phyloP scores from a whole-genome alignment of 2,797 vertebrate species.

The Rhinogobio ventralis region DNA sequence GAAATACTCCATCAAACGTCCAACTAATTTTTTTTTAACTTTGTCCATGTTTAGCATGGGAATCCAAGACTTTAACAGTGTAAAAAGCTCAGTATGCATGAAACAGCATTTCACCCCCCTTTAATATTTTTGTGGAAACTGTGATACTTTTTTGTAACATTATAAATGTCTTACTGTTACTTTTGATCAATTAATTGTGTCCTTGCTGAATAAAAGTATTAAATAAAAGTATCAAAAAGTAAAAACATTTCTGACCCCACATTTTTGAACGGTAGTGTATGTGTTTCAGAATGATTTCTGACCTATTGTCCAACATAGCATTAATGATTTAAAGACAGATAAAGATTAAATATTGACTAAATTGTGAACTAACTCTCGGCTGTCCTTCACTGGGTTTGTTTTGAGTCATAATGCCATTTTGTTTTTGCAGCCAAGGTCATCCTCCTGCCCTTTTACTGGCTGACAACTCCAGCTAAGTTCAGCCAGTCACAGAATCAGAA shows the following conservation, averaged over 20 bases:
- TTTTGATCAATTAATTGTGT: not conserved
- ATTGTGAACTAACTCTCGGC: not conserved
- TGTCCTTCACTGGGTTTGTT: not conserved
- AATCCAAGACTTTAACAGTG: too few species aligned
- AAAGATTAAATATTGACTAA: conserved; percentile 8
- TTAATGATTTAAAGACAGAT: not conserved
- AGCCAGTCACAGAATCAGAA: conserved; percentile 40
- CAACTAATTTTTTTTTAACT: too few species aligned
- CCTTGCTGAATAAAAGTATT: not conserved
- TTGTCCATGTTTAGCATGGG: too few species aligned
- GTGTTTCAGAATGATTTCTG: not conserved
- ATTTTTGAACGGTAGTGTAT: not conserved
- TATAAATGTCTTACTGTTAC: not conserved
- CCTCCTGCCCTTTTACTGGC: conserved; percentile 12
- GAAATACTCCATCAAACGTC: too few species aligned
- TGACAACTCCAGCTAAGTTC: conserved; percentile 24
- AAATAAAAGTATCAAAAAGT: not conserved
- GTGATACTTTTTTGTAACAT: not conserved
- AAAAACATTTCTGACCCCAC: not conserved
- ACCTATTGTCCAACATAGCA: not conserved
- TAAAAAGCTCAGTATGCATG: too few species aligned
- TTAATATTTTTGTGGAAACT: not conserved
- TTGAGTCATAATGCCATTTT: conserved; percentile 14
- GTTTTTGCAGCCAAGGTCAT: conserved; percentile 7
- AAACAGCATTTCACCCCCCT: too few species aligned